These are phyloP conservation scores for Girardia tigrina DNA, from an alignment of 2,888 invertebrate genomes.

Conservation along the genomic window DNA sequence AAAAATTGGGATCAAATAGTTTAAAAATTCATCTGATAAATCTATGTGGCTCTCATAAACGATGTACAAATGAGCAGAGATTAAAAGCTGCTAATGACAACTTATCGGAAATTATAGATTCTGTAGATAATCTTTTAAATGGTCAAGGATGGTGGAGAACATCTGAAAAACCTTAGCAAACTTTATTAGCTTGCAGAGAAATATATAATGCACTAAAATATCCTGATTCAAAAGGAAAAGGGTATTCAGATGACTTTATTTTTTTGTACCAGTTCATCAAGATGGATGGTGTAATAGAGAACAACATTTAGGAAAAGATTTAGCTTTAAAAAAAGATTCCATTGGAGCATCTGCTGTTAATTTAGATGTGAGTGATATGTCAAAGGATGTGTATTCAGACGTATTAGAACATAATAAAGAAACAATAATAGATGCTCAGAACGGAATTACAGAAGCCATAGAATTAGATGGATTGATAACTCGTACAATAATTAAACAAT, in stretches of 20 bases:
- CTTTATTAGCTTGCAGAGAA: conserved; percentile 84
- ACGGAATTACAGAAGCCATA: conserved; percentile 59
- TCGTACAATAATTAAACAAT: conserved; percentile 83
- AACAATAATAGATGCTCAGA: conserved; percentile 65
- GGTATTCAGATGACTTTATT: conserved; percentile 55
- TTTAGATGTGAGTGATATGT: conserved; percentile 60
- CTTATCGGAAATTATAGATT: conserved; percentile 73
- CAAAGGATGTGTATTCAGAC: conserved; percentile 82
- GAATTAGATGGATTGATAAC: conserved; percentile 64
- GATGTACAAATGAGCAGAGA: conserved; percentile 58
- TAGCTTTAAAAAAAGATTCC: conserved; percentile 84
- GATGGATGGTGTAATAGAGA: conserved; percentile 98
- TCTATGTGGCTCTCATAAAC: conserved; percentile 78
- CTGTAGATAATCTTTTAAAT: conserved; percentile 68
- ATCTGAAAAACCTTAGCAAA: conserved; percentile 96
- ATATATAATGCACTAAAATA: conserved; percentile 65
- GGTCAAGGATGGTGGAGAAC: conserved; percentile 79
- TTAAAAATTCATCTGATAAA: conserved; percentile 84
- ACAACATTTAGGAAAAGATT: conserved; percentile 97
- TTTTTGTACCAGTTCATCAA: conserved; percentile 83
- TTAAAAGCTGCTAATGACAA: conserved; percentile 68
- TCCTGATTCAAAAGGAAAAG: conserved; percentile 50
- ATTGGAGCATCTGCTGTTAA: conserved; percentile 82
- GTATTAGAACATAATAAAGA: conserved; percentile 66
- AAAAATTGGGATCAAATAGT: conserved; percentile 70